Percentiles rank a stretch among this genome's conserved stretches.
Conservation (phyloP, 2,113 vertebrate genomes). For the Calidris pygmaea region DNA sequence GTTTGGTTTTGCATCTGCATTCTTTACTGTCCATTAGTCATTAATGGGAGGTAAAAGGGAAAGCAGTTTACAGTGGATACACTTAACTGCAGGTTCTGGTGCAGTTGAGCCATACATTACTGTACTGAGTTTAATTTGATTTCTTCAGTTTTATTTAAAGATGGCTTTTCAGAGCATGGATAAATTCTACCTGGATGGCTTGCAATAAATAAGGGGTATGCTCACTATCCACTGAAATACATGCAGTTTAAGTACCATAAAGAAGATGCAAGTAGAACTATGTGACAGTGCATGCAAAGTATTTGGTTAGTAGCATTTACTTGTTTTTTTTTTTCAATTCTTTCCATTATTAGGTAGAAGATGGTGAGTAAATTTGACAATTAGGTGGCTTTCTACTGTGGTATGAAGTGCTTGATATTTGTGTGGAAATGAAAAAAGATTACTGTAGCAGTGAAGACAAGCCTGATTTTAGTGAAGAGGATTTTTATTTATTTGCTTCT, state of each 20-base stretch:
- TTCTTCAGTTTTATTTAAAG: not conserved
- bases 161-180: not conserved
- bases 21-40: not conserved
- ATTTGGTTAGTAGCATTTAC: not conserved
- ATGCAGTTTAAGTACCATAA: not conserved
- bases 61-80: not conserved
- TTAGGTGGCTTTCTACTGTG: not conserved
- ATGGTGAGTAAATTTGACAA: not conserved
- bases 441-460: not conserved
- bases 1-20: not conserved
- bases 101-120: not conserved
- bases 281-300: not conserved
- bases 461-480: not conserved
- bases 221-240: not conserved
- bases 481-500: not conserved
- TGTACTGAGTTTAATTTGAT: not conserved
- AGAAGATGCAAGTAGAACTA: not conserved
- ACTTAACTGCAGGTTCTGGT: not conserved
- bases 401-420: not conserved
- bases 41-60: not conserved
- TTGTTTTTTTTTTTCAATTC: not conserved
- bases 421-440: not conserved
- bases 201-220: not conserved
- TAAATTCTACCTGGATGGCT: not conserved
- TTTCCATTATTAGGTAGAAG: not conserved